Evolutionary conservation across 2,797 vertebrate genomes (phyloP), one percentile per base, ranked within the genome.

Genomic region (Mallotus villosus): DNA sequence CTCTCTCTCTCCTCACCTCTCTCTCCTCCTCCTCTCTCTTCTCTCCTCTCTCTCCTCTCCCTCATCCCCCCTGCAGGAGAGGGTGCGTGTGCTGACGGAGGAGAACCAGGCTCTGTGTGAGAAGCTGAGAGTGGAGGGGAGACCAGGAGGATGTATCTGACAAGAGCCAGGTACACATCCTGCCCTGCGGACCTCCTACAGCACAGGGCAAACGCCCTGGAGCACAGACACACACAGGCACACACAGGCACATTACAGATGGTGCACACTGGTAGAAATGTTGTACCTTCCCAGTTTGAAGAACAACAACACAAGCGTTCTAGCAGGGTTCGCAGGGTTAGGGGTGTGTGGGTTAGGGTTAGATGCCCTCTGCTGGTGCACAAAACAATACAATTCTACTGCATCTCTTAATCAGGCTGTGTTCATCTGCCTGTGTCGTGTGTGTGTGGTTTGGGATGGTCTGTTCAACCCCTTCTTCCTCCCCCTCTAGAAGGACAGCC

Each of bases 101-200:
- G 95, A 97, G 88, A 98, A 96, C 0, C 87, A 94, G 32, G 82
- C 87, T 70, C 85, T 98, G 78, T 93, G 86, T 21, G 94, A 95
- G 82, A 95, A 94, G 86, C 78, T 97, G 72, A 93, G 86, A 75
- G 86, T 86, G 1, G 95, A 97, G 80, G 92, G 74, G 95, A 93
- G 92, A 77, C 91, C 88, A 90, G 94, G 91, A 91, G 87, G 88
- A 89, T 83, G 68, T 94, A 81, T 85, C 78, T 6, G 89, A 92
- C 88, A 95, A 94, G 89, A 96, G 86, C 74, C 92, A 85, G 93
- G 87, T 94, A 87, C 84, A 34, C 24, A 57, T 2, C 14, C 7
- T 37, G 21, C 34, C 3, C 61, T 58, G 8, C 2, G 4, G 60
- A 27, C 24, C 25, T 2, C 14, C 25, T 25, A 3, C 2, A 25